A percentile compares a stretch with the other conserved stretches of the same genome.
These are phyloP conservation scores for Alethe castanea DNA, from an alignment of 2,113 vertebrate species.

Conservation along the genomic window DNA sequence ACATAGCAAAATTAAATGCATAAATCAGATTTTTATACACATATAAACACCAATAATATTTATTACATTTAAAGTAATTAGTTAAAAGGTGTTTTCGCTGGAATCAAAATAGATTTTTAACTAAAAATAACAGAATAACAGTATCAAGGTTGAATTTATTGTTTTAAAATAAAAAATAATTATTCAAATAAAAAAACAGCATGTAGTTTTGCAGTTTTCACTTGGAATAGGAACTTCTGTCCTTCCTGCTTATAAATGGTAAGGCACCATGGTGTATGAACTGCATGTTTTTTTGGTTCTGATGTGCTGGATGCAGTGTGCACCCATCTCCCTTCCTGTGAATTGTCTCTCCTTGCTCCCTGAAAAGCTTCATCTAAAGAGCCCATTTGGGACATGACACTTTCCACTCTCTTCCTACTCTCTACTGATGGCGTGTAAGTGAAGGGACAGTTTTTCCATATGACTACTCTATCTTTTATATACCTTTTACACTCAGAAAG, in stretches of 20 bases:
- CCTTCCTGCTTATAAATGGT: background rate
- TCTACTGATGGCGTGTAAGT: background rate
- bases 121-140: background rate
- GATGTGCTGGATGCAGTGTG: background rate
- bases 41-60: background rate
- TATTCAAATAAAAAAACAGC: background rate
- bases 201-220: background rate
- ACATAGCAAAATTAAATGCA: background rate
- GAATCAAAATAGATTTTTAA: background rate
- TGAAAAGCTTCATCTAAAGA: background rate
- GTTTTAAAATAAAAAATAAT: background rate
- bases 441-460: background rate
- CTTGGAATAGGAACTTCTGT: background rate
- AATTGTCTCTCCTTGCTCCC: background rate
- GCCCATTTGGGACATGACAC: rapidly evolving
- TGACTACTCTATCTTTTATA: background rate
- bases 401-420: background rate
- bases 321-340: background rate
- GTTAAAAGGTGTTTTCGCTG: background rate
- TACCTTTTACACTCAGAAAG: background rate
- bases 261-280: background rate
- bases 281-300: background rate
- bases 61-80: background rate
- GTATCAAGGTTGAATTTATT: background rate
- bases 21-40: background rate